Evolutionary conservation across 2,113 vertebrate species (phyloP), one percentile per base, ranked within the genome.

Genomic region (Cyphotilapia sp.): DNA sequence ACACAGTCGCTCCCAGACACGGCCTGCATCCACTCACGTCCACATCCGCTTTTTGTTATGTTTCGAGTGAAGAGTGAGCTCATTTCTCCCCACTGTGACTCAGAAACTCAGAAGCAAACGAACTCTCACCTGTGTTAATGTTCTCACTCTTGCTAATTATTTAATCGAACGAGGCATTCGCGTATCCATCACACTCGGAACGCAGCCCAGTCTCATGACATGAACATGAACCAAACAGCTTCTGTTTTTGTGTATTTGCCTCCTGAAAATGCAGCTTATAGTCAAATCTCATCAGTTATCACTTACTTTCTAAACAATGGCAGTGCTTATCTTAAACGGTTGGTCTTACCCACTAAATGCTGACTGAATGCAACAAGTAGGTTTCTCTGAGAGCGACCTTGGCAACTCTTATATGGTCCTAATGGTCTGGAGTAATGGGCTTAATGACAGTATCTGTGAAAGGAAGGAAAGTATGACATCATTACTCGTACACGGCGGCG

Each of bases 101-200:
- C 69, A 35, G 29, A 63, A 19, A 33, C 29, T 11, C 31, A 17
- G 27, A 29, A 4, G 2, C 9, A 13, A 78, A 29, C 1, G 1
- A 47, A 1, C 40, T 49, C 45, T 31, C 42, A 78, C 42, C 16
- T 49, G 16, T n/a, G 16, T 31, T 78, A 8, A 17, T 12, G 11
- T 2, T 76, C 24, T 49, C 42, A 49, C 16, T 49, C 40, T 35
- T 33, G 9, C 56, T 40, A 71, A 13, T 74, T 12, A 3, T 76
- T 29, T 47, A 74, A 2, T 27, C 4, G 17, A 47, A 29, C 14
- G 2, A 69, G 11, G 10, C 19, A 4, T 49, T 29, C 0, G 3
- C 3, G 7, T 49, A 49, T 1, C 27, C 9, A 4, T 31, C 24
- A 2, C 8, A 27, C 38, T 61, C 1, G 16, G 59, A 0, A 0